Percentiles rank a stretch among this genome's conserved stretches.
These are phyloP conservation scores for Pogonus chalceus DNA, from an alignment of 1,140 invertebrate genomes.

Conservation along the genomic window DNA sequence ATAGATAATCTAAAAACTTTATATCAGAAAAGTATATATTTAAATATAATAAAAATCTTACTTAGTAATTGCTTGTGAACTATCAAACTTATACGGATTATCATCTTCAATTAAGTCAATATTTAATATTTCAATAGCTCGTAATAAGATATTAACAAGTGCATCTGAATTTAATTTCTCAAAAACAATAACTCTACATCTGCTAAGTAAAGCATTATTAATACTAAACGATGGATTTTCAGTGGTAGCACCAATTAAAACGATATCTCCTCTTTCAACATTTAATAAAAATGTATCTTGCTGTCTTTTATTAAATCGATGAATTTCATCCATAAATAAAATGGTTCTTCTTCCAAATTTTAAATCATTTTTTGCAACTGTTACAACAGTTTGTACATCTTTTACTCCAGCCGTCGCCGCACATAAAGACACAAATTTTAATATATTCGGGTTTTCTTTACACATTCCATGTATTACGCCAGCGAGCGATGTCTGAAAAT, in stretches of 20 bases:
- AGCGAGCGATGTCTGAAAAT: slow-evolving; percentile 62
- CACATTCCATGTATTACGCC: slow-evolving; percentile 62
- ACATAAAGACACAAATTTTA: slow-evolving; percentile 62
- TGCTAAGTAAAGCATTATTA: slow-evolving; percentile 67
- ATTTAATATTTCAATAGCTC: slow-evolving; percentile 40
- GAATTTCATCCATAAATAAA: slow-evolving; percentile 83
- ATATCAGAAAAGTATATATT: neutral
- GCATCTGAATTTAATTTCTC: slow-evolving; percentile 54
- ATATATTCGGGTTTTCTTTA: slow-evolving; percentile 41
- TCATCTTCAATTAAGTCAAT: slow-evolving; percentile 28
- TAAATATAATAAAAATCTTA: neutral
- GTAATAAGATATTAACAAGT: slow-evolving; percentile 51
- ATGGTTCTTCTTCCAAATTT: slow-evolving; percentile 63
- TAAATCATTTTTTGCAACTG: slow-evolving; percentile 61
- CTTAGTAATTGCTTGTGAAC: slow-evolving; percentile 3
- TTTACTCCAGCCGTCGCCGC: slow-evolving; percentile 65
- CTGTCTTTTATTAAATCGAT: slow-evolving; percentile 70
- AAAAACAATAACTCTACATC: slow-evolving; percentile 64
- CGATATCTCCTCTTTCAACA: slow-evolving; percentile 73
- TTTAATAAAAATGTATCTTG: slow-evolving; percentile 68
- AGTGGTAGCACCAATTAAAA: slow-evolving; percentile 74
- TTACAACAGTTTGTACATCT: slow-evolving; percentile 66
- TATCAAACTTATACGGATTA: slow-evolving; percentile 14
- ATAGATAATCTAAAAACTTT: slow-evolving; percentile 36
- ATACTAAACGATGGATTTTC: slow-evolving; percentile 82